A percentile compares a stretch with the other conserved stretches of the same genome.
Conservation (phyloP, 1,140 invertebrate genomes). For the Lanistes nyassanus region DNA sequence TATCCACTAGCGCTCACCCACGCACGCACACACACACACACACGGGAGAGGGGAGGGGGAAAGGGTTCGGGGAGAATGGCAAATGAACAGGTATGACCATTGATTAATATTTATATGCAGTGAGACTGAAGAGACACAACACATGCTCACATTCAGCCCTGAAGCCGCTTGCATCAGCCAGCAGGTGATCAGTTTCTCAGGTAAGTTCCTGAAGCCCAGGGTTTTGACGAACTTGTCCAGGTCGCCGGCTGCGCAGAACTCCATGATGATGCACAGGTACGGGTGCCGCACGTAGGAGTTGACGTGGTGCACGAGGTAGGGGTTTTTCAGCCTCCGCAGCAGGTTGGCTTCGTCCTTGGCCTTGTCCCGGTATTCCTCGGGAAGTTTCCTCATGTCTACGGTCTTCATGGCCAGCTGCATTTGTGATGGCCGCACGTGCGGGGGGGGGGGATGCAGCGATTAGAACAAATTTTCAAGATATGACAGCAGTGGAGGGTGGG, state of each 20-base stretch:
- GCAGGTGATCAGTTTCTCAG: slow-evolving; percentile 31
- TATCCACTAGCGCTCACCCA: background rate
- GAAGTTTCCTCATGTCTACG: slow-evolving; percentile 15
- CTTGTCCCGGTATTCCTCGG: background rate
- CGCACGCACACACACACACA: background rate
- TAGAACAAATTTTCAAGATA: too few species aligned
- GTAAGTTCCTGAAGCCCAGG: slow-evolving; percentile 3
- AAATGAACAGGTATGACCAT: too few species aligned
- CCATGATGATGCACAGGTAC: slow-evolving; percentile 30
- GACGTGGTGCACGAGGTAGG: slow-evolving; percentile 25
- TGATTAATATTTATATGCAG: too few species aligned
- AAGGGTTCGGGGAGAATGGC: too few species aligned
- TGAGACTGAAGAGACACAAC: too few species aligned
- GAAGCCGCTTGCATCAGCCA: slow-evolving; percentile 26
- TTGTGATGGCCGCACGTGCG: too few species aligned
- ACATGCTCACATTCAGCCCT: slow-evolving; percentile 24
- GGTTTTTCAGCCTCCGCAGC: slow-evolving; percentile 14
- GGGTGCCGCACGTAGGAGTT: slow-evolving; percentile 19
- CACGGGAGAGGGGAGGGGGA: too few species aligned
- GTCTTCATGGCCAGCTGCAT: slow-evolving; percentile 30
- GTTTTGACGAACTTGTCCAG: slow-evolving; percentile 17
- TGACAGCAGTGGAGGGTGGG: too few species aligned
- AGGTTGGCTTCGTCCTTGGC: slow-evolving; percentile 25
- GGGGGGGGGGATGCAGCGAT: too few species aligned
- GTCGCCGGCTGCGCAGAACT: slow-evolving; percentile 30